Evolutionary conservation across 2,113 vertebrate genomes (phyloP), one percentile per base, ranked within the genome.

Genomic region (Neofelis nebulosa): DNA sequence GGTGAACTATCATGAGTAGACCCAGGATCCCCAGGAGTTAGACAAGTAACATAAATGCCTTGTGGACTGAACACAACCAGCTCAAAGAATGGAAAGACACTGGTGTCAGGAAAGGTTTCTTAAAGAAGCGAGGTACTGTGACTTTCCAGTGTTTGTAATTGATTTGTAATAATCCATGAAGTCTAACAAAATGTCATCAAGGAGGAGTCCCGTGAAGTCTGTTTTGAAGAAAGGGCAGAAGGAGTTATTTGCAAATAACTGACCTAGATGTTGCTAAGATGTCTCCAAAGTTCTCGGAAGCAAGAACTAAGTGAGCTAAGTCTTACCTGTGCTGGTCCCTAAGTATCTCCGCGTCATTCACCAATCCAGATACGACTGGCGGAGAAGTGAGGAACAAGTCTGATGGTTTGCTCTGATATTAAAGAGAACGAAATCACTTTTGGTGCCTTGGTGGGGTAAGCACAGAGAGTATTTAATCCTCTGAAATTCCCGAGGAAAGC

Each of bases 321-420:
- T 13, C 10, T 15, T n/a, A 45, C 23, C 9, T 0, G 3, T 7
- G 11, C 19, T 3, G 3, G 0, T 5, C 8, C 7, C 16, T 3
- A 0, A 5, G 25, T 14, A 36, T 61, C n/a, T 71, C 19, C 0
- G 5, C 4, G 52, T 7, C 52, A 23, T n/a, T 19, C 16, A 31
- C 52, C 14, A 29, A 7, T 7, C n/a, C 29, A 9, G 52, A 10
- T 2, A 9, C 3, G 33, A 18, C 7, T 4, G 3, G 15, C 21
- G 21, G 78, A 2, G 9, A 41, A 14, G 31, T 1, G 48, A 16
- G 57, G 45, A 6, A 7, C 27, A 50, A 90, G 61, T 3, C 31
- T 16, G 25, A 14, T 21, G 14, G 23, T 41, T 71, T 31, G 38
- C 38, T 15, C 18, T 2, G 50, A 69, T 2, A 10, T 9, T 0